These are phyloP conservation scores for Apantesis nais DNA, from an alignment of 2,888 invertebrate genomes.

Conservation along the genomic window DNA sequence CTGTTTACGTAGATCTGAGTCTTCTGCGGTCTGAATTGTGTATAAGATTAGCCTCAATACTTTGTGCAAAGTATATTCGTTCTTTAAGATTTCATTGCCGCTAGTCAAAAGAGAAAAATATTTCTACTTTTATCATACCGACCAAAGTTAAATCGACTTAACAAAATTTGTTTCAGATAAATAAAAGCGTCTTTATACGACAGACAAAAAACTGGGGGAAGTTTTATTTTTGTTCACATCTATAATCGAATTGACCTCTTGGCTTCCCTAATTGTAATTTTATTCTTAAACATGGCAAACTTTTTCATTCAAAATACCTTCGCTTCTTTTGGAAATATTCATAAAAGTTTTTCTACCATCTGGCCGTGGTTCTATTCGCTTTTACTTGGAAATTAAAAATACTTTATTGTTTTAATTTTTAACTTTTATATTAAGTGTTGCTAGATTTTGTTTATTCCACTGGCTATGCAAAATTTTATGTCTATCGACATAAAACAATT, in stretches of 20 bases:
- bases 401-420: background rate
- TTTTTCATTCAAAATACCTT: conserved; percentile 6
- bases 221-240: conserved; percentile 31
- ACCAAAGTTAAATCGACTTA: conserved; percentile 5
- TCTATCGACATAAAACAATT: background rate
- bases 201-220: background rate
- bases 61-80: background rate
- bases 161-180: conserved; percentile 10
- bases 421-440: background rate
- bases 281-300: conserved; percentile 14
- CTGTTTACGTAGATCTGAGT: background rate
- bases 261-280: conserved; percentile 27
- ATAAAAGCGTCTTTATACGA: background rate
- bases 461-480: background rate
- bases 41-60: background rate
- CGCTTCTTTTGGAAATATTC: conserved; percentile 8
- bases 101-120: background rate
- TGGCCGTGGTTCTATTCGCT: background rate
- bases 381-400: conserved; percentile 9
- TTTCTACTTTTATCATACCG: conserved; percentile 5
- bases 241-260: conserved; percentile 40
- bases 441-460: background rate
- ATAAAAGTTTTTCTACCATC: conserved; percentile 12
- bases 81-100: background rate
- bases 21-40: background rate